Conservation (phyloP, 2,113 vertebrate genomes). For the Xenotilapia longispinis region DNA sequence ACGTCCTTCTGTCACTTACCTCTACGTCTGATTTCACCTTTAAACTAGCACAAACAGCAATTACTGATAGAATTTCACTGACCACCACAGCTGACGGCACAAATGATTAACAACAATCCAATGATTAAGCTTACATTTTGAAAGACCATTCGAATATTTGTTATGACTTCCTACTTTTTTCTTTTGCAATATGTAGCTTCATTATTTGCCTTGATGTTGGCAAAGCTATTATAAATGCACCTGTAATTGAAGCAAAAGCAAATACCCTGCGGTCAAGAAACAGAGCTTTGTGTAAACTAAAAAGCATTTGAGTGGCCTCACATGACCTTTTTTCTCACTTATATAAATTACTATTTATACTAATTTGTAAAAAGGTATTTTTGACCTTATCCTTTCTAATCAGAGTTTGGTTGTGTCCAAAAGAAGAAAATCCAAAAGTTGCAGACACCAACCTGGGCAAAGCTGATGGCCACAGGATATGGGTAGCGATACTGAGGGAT, state of each 20-base stretch:
- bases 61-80: not conserved
- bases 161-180: not conserved
- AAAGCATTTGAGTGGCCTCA: not conserved
- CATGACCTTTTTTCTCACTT: not conserved
- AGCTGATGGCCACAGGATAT: conserved; percentile 59
- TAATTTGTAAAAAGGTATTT: not conserved
- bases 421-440: not conserved
- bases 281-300: not conserved
- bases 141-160: not conserved
- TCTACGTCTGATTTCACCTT: not conserved
- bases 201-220: not conserved
- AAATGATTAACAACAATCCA: not conserved
- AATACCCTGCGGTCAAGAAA: not conserved
- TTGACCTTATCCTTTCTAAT: not conserved
- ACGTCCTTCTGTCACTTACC: not conserved
- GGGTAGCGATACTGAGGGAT: conserved; percentile 74
- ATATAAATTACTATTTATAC: not conserved
- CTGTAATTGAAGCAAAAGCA: not conserved
- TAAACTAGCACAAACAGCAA: not conserved
- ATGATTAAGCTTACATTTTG: not conserved
- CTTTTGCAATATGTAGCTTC: not conserved
- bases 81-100: not conserved
- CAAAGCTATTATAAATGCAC: not conserved
- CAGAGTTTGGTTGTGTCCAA: not conserved
- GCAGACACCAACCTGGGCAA: conserved; percentile 63